Percentiles rank a stretch among this genome's conserved stretches.
These are phyloP conservation scores for Narcine bancroftii DNA, from an alignment of 2,113 vertebrate genomes.

Conservation along the genomic window DNA sequence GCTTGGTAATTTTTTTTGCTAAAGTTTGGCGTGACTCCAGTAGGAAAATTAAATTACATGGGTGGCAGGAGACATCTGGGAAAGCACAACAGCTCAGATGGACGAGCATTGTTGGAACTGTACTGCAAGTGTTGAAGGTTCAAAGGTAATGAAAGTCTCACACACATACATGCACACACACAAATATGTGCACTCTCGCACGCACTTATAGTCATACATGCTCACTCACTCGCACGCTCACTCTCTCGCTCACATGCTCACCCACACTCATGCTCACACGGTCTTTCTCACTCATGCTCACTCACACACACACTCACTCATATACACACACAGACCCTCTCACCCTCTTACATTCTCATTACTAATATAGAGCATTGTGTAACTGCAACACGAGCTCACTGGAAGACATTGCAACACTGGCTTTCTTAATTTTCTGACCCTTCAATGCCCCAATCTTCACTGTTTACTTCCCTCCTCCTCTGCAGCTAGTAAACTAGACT, in stretches of 20 bases:
- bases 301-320: too few species aligned
- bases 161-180: neutral
- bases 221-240: too few species aligned
- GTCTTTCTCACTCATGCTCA: too few species aligned
- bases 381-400: neutral
- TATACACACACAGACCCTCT: too few species aligned
- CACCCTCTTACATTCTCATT: too few species aligned
- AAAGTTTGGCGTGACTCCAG: neutral
- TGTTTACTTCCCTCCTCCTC: neutral
- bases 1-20: too few species aligned
- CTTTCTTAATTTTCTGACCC: neutral
- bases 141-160: neutral
- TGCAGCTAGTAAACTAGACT: neutral
- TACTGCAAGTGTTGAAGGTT: neutral
- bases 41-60: constrained; percentile 26
- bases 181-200: too few species aligned
- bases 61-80: constrained; percentile 20
- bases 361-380: neutral
- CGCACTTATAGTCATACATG: too few species aligned
- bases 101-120: neutral
- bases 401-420: neutral
- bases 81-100: neutral
- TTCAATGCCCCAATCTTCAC: neutral
- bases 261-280: too few species aligned
- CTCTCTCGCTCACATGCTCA: too few species aligned